Evolutionary conservation across 2,797 vertebrate species (phyloP), one percentile per base, ranked within the genome.

Genomic region (Helostoma temminkii): DNA sequence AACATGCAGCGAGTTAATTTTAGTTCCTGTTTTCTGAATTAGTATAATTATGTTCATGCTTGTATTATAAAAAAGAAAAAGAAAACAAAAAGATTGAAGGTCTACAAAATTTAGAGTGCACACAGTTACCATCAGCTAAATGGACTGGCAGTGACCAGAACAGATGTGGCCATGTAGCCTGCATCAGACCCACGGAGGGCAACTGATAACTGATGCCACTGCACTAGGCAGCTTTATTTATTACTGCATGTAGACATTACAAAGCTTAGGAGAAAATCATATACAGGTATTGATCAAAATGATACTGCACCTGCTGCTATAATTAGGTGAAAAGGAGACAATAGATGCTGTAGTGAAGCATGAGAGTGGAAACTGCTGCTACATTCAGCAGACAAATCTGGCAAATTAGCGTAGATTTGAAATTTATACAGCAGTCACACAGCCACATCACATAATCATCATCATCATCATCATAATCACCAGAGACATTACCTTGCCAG

Each of bases 371-470:
- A 49, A 26, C n/a, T 9, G 32, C 36, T 15, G 48, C 25, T 15
- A 53, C 25, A n/a, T 28, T 30, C 22, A 16, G 24, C 41, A 11
- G n/a, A 54, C 16, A 39, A 68, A 69, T 43, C 19, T 10, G 21
- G 6, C 19, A 48, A 21, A 69, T 75, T 42, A 28, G 30, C 47
- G 50, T 34, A 14, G 28, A 61, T 78, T 70, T 75, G 47, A 64
- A 57, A 71, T 61, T 41, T 1, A 48, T 16, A 42, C 5, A 42
- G 43, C 69, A 48, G 50, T 34, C 60, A 37, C 46, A 50, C 21
- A 36, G 42, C 19, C 42, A n/a, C 9, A 15, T 59, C 41, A 57
- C 22, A 65, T 49, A 39, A 53, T 61, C 37, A 30, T 55, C 54
- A 16, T n/a, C n/a, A n/a, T n/a, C n/a, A n/a, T n/a, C n/a, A n/a